Evolutionary conservation across 2,113 vertebrate genomes (phyloP).

Genomic region (Varanus salvator): DNA sequence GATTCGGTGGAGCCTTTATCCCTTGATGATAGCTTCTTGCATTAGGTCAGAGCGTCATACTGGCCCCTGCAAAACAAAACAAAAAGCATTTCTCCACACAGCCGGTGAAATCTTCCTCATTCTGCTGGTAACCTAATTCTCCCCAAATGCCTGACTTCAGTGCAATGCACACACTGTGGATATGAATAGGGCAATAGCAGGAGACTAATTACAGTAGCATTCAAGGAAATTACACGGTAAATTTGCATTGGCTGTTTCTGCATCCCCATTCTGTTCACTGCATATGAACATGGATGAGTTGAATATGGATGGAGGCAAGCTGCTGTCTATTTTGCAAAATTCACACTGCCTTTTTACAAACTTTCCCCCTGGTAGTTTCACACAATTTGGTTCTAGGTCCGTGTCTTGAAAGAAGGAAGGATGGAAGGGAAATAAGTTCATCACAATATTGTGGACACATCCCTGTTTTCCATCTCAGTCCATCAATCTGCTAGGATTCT

Average conservation of each 20-base stretch:
- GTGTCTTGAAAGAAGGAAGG: neutral
- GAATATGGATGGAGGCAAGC: slow-evolving; percentile 17
- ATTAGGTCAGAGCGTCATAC: neutral
- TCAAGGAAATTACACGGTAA: slow-evolving; percentile 36
- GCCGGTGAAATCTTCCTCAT: slow-evolving; percentile 16
- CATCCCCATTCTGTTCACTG: slow-evolving; percentile 8
- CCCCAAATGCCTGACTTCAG: slow-evolving; percentile 27
- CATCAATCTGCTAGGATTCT: neutral
- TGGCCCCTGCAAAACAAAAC: neutral
- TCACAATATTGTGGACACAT: neutral
- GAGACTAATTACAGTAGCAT: slow-evolving; percentile 33
- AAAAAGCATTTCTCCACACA: slow-evolving; percentile 19
- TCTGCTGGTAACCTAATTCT: slow-evolving; percentile 19
- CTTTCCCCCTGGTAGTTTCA: neutral
- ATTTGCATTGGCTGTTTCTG: slow-evolving; percentile 21
- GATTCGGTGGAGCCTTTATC: neutral
- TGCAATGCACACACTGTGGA: slow-evolving; percentile 8
- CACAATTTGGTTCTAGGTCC: neutral
- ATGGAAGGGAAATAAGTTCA: neutral
- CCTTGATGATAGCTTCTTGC: neutral
- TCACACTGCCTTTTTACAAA: neutral
- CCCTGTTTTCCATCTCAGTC: neutral
- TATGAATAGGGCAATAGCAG: slow-evolving; percentile 37
- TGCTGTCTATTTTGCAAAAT: slow-evolving; percentile 14
- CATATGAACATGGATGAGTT: slow-evolving; percentile 4